These are phyloP conservation scores for Tetramorium alpestre DNA, from an alignment of 1,140 invertebrate species.

Conservation along the genomic window DNA sequence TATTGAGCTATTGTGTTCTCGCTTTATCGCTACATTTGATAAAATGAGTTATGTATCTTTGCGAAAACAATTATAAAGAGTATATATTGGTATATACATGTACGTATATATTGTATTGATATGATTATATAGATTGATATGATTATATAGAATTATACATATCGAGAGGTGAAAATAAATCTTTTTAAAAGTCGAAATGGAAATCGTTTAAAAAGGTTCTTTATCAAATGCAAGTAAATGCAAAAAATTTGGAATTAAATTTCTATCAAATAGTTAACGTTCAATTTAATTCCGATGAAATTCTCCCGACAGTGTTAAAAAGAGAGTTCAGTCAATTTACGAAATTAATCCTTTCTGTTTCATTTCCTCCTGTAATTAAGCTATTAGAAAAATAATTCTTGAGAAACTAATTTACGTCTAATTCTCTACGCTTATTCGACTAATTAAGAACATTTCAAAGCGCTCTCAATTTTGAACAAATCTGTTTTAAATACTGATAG, in stretches of 20 bases:
- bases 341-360: neutral
- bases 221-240: neutral
- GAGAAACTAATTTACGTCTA: neutral
- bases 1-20: neutral
- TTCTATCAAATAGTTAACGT: neutral
- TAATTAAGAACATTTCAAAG: conserved; percentile 1
- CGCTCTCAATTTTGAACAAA: neutral
- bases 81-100: neutral
- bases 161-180: neutral
- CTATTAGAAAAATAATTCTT: neutral
- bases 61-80: neutral
- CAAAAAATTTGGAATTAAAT: neutral
- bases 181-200: neutral
- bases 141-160: neutral
- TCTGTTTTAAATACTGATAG: conserved; percentile 3
- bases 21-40: neutral
- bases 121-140: neutral
- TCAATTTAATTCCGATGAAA: neutral
- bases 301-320: neutral
- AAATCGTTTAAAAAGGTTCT: neutral
- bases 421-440: neutral
- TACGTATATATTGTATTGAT: neutral
- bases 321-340: neutral
- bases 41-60: neutral
- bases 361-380: neutral